Percentiles rank a stretch among this genome's conserved stretches.
Conservation (phyloP, 2,888 invertebrate genomes). For the Xanthia icteritia region DNA sequence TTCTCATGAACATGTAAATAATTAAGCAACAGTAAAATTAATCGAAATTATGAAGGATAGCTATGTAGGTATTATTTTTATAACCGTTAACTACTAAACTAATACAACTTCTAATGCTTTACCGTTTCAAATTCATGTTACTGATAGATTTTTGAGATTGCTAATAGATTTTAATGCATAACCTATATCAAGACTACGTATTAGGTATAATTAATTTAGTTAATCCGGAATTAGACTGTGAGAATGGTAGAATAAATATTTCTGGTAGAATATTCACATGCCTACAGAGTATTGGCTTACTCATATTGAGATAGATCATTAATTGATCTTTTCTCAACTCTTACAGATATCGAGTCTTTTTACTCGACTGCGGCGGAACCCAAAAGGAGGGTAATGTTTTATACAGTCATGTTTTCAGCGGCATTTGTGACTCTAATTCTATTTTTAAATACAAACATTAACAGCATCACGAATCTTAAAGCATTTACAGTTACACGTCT, state of each 20-base stretch:
- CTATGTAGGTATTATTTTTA: conserved; percentile 2
- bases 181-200: not conserved
- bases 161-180: conserved; percentile 25
- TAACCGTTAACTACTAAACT: conserved; percentile 11
- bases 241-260: not conserved
- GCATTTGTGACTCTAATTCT: not conserved
- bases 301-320: not conserved
- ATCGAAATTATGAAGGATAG: conserved; percentile 4
- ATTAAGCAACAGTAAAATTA: conserved; percentile 29
- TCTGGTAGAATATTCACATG: not conserved
- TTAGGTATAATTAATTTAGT: conserved; percentile 14
- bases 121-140: conserved; percentile 38
- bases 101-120: conserved; percentile 10
- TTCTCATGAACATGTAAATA: conserved; percentile 6
- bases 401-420: not conserved
- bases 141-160: conserved; percentile 29
- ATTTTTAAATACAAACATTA: not conserved
- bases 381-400: not conserved
- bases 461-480: conserved; percentile 20
- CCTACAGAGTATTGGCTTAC: not conserved
- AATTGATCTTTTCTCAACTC: not conserved
- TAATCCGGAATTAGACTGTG: not conserved
- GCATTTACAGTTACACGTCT: conserved; percentile 54
- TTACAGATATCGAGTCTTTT: not conserved
- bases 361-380: not conserved